Percentiles rank a stretch among this genome's conserved stretches.
phyloP scores from a whole-genome alignment of 2,888 invertebrate species.

The Epistrophella euchroma region DNA sequence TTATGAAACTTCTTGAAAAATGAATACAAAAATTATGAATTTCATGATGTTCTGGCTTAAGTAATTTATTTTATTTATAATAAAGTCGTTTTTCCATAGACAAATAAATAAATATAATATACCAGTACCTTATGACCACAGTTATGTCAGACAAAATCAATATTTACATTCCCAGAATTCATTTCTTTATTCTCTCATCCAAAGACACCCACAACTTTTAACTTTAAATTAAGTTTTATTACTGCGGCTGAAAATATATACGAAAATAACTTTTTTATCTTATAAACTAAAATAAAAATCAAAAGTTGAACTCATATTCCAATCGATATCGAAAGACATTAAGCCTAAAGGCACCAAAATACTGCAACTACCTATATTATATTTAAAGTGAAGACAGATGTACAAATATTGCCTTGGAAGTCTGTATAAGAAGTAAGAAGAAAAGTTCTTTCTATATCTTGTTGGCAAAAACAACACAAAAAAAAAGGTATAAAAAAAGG shows the following conservation, averaged over 20 bases:
- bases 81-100: no score
- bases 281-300: background rate
- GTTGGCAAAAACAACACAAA: conserved; percentile 35
- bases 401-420: conserved; percentile 40
- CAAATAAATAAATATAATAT: no score
- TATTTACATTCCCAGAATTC: background rate
- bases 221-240: conserved; percentile 40
- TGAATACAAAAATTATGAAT: no score
- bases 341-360: conserved; percentile 52
- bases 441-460: conserved; percentile 32
- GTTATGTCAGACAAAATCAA: background rate
- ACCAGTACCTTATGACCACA: no score
- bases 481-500: background rate
- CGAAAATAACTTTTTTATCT: conserved; percentile 5
- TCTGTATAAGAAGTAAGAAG: background rate
- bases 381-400: conserved; percentile 52
- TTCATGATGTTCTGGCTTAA: no score
- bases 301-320: conserved; percentile 29
- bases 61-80: no score
- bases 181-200: background rate
- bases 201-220: conserved; percentile 17
- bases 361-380: conserved; percentile 41
- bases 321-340: conserved; percentile 62
- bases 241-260: conserved; percentile 36
- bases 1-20: no score